phyloP scores from a whole-genome alignment of 2,797 vertebrate species.

The Enoplosus armatus region DNA sequence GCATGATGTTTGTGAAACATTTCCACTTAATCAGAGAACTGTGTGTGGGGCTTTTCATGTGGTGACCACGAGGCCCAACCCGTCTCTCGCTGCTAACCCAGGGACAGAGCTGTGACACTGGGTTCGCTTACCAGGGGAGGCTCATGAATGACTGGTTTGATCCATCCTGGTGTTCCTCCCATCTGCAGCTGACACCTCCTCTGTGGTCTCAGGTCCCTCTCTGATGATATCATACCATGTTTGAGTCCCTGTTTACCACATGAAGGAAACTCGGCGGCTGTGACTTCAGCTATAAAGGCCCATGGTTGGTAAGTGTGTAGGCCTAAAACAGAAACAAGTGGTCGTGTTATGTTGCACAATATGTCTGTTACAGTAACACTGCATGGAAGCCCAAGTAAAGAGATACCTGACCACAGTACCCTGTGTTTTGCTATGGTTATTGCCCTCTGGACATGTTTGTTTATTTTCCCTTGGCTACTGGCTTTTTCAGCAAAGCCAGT shows the following conservation, averaged over 20 bases:
- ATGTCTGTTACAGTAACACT: constrained; percentile 49
- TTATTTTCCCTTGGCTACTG: constrained; percentile 45
- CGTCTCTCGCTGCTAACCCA: constrained; percentile 33
- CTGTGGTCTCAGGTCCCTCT: constrained; percentile 71
- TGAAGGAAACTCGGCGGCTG: constrained; percentile 55
- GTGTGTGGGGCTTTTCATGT: constrained; percentile 54
- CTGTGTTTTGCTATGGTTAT: constrained; percentile 55
- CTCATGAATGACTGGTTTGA: constrained; percentile 69
- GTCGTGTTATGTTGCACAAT: constrained; percentile 48
- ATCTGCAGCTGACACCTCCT: constrained; percentile 66
- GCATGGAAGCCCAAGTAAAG: constrained; percentile 45
- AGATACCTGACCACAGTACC: constrained; percentile 57
- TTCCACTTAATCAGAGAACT: constrained; percentile 20
- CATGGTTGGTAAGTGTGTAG: constrained; percentile 36
- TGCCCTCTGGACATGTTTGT: constrained; percentile 49
- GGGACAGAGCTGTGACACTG: constrained; percentile 46
- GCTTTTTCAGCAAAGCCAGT: constrained; percentile 28
- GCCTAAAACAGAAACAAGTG: constrained; percentile 66
- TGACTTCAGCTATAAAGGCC: constrained; percentile 49
- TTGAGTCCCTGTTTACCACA: constrained; percentile 65
- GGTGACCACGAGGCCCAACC: constrained; percentile 54
- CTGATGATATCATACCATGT: constrained; percentile 70
- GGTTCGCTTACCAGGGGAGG: constrained; percentile 41
- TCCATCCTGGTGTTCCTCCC: constrained; percentile 74
- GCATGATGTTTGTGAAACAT: constrained; percentile 13